Evolutionary conservation across 2,888 invertebrate genomes (phyloP).

Genomic region (Cybosia mesomella): DNA sequence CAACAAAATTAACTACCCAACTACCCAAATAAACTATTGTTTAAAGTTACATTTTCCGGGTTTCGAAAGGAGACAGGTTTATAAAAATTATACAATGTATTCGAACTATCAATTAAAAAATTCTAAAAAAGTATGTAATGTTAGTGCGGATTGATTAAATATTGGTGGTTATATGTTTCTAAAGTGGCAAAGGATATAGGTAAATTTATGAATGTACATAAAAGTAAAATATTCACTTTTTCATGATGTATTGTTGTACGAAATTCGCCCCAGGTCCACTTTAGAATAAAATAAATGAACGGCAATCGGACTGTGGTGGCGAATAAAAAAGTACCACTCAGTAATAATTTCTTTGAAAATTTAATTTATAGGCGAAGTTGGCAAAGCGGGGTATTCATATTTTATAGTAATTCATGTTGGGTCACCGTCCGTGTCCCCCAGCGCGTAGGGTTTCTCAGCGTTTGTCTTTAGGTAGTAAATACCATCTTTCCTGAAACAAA

Average conservation of each 20-base stretch:
- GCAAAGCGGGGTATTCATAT: constrained; percentile 66
- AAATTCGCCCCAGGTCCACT: constrained; percentile 24
- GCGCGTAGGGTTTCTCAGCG: constrained; percentile 82
- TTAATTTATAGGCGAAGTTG: constrained; percentile 74
- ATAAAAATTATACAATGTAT: too few species aligned
- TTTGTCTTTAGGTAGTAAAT: constrained; percentile 86
- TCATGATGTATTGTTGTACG: constrained; percentile 9
- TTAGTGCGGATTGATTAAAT: background rate
- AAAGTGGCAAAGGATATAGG: too few species aligned
- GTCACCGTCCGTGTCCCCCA: constrained; percentile 66
- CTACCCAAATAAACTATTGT: constrained; percentile 35
- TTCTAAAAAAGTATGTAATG: background rate
- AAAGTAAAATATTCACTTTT: background rate
- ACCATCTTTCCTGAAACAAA: constrained; percentile 84
- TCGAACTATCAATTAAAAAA: too few species aligned
- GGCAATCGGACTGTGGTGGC: constrained; percentile 39
- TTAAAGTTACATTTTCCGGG: background rate
- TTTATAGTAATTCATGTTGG: constrained; percentile 59
- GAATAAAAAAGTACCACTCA: constrained; percentile 57
- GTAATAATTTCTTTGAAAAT: constrained; percentile 68
- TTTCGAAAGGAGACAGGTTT: too few species aligned
- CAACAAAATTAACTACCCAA: constrained; percentile 46
- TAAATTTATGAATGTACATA: background rate
- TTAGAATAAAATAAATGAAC: constrained; percentile 45
- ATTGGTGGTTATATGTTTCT: too few species aligned